Evolutionary conservation across 2,888 invertebrate species (phyloP), one percentile per base, ranked within the genome.

Genomic region (Bellardia bayeri): DNA sequence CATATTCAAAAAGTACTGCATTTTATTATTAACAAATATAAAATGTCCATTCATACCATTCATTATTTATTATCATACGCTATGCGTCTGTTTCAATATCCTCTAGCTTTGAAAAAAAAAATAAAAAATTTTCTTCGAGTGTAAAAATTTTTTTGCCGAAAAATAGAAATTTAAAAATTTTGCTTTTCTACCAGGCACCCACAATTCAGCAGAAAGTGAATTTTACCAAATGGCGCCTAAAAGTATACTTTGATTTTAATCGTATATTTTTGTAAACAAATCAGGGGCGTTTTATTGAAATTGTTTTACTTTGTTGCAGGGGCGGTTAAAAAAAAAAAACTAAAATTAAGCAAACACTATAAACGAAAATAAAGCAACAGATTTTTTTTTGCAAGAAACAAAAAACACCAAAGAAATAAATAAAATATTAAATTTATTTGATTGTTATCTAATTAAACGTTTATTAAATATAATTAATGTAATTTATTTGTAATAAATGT

Each of bases 401-500:
- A 66, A 16, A 9, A 71, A 84, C 71, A 79, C 84, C 83, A 78
- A 78, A 72, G 61, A 71, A 69, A 71, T 33, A n/a, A 16, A 63
- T 7, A 58, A 49, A 81, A 9, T 40, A 64, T 37, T 23, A 58
- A 69, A 66, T 63, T 76, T 49, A 84, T 84, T 84, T 84, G 30
- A 72, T 64, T 84, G 64, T 79, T 82, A 75, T 40, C 49, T 82
- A 37, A 51, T 82, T n/a, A 33, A 76, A 69, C 14, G 33, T 54
- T 63, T 69, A 80, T 80, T 63, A 45, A 68, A 61, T 63, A 74
- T 61, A 68, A 68, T 85, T 80, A 85, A 74, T 80, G 80, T 80
- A 85, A 80, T 80, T 85, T 74, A 80, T 85, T 85, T 85, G 74
- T 85, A 85, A 75, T 85, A 85, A 85, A 85, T 85, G 85, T 85